Percentiles rank a stretch among this genome's conserved stretches.
Conservation (phyloP, 2,113 vertebrate species). For the Paralichthys olivaceus region DNA sequence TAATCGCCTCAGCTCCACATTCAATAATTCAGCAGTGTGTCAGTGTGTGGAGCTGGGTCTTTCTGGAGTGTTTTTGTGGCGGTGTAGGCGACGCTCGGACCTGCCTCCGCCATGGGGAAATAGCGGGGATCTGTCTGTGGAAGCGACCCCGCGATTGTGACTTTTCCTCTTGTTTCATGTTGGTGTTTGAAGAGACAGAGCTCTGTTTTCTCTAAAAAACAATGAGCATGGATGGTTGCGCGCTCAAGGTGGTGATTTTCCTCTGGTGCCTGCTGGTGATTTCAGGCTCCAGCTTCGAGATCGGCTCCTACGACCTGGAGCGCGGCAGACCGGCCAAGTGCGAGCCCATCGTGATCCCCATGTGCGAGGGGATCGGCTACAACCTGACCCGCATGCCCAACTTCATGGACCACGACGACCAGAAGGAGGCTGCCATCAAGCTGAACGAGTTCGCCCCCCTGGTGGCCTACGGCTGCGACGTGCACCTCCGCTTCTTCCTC, state of each 20-base stretch:
- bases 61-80: conserved; percentile 12
- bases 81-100: conserved; percentile 21
- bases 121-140: conserved; percentile 43
- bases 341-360: conserved; percentile 92
- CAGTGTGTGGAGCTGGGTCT: background rate
- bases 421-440: conserved; percentile 92
- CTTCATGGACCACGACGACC: conserved; percentile 93
- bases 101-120: conserved; percentile 64
- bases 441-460: conserved; percentile 95
- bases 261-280: conserved; percentile 85
- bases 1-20: conserved; percentile 20
- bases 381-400: conserved; percentile 99
- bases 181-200: conserved; percentile 12
- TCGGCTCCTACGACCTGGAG: conserved; percentile 89
- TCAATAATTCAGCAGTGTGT: background rate
- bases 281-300: conserved; percentile 86
- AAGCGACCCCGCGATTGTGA: conserved; percentile 21
- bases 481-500: conserved; percentile 97
- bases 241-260: conserved; percentile 72
- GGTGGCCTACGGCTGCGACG: conserved; percentile 95
- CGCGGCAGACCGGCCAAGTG: conserved; percentile 91
- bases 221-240: conserved; percentile 75
- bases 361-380: conserved; percentile 98
- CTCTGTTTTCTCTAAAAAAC: conserved; percentile 22
- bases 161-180: conserved; percentile 12